Evolutionary conservation across 1,140 invertebrate species (phyloP).

Genomic region (Drosophila grimshawi): DNA sequence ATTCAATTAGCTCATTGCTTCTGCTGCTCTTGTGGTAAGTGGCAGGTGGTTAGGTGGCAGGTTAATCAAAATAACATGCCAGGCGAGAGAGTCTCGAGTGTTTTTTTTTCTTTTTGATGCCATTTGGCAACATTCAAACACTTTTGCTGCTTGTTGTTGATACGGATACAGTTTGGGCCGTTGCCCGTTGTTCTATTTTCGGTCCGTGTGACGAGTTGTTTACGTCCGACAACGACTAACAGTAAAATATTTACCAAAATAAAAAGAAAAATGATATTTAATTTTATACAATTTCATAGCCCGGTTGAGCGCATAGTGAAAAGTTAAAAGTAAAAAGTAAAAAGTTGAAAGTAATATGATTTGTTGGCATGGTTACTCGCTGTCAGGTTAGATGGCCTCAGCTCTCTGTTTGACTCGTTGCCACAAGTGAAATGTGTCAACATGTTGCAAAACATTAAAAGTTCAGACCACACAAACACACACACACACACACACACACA

Average conservation of each 20-base stretch:
- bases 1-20: conserved; percentile 16
- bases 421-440: conserved; percentile 24
- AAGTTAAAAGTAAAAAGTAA: not conserved
- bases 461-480: not conserved
- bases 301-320: not conserved
- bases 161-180: conserved; percentile 11
- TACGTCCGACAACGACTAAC: conserved; percentile 27
- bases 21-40: conserved; percentile 9
- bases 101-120: not conserved
- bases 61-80: conserved; percentile 26
- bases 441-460: conserved; percentile 19
- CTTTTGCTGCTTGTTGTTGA: conserved; percentile 23
- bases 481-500: no score
- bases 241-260: not conserved
- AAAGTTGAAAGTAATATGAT: not conserved
- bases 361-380: conserved; percentile 2
- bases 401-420: not conserved
- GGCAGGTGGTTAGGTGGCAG: conserved; percentile 30
- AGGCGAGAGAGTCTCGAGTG: conserved; percentile 1
- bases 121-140: conserved; percentile 24
- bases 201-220: conserved; percentile 47
- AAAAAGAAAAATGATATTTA: conserved; percentile 30
- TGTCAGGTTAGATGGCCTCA: not conserved
- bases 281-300: conserved; percentile 25
- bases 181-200: conserved; percentile 39